Evolutionary conservation across 2,888 invertebrate species (phyloP), one percentile per base, ranked within the genome.

Genomic region (Desoria tigrina): DNA sequence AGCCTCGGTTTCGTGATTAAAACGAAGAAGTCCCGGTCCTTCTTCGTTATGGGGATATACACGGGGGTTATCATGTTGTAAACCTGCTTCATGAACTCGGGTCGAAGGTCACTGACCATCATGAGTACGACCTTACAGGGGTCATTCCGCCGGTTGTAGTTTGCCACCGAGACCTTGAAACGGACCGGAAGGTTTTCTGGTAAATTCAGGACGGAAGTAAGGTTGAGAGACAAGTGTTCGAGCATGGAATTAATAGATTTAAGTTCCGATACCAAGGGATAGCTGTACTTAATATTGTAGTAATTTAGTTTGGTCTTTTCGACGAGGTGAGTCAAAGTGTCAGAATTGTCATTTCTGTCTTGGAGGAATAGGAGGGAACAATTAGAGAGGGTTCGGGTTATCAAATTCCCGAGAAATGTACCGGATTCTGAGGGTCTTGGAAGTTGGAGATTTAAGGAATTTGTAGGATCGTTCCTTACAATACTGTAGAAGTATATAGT

Each of bases 1-100:
- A 27, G 7, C 16, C 45, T 42, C 2, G 32, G 18, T 2, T 51
- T 23, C 1, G 61, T 66, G 28, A 66, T 56, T 18, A 69, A 69
- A 23, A 69, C 61, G 28, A 63, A 69, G 18, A 59, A 69, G 26
- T 69, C 69, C 24, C 57, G 55, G 37, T 69, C 63, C 42, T 69
- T 69, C 27, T 61, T 63, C 11, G 69, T 63, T 23, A 69, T 63
- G 1, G 69, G 69, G 21, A 63, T 63, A 24, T 63, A 66, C 2
- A 66, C 66, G 16, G 63, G 69, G 9, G 69, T 66, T 7, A 69
- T 42, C 27, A 66, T 42, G 21, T 63, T 60, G 26, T 49, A 63
- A 45, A 69, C 37, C 16, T 45, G 45, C 21, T 32, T 42, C 1
- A 68, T 50, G 45, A 69, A 69, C 24, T 50, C 21, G 3, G 69